phyloP scores from a whole-genome alignment of 2,797 vertebrate genomes.

The Phylloscopus collybita region DNA sequence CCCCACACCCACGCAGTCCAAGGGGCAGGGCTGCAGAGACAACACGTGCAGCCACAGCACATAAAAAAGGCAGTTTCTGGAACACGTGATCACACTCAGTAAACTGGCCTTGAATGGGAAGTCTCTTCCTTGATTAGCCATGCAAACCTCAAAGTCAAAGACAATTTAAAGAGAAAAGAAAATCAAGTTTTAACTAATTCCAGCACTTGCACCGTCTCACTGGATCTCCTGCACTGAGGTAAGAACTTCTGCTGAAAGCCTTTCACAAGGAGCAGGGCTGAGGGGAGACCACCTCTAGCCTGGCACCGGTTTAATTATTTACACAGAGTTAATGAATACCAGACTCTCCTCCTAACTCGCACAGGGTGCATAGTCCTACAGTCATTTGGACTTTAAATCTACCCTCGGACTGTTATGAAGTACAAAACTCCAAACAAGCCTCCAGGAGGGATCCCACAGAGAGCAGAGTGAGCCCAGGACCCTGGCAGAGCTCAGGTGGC shows the following conservation, averaged over 20 bases:
- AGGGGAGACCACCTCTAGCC: slow-evolving; percentile 21
- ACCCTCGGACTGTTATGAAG: neutral
- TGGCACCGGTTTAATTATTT: slow-evolving; percentile 62
- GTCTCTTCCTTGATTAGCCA: neutral
- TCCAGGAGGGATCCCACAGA: neutral
- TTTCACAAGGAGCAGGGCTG: neutral
- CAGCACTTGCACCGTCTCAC: neutral
- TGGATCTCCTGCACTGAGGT: neutral
- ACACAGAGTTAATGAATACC: slow-evolving; percentile 64
- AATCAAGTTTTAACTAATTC: neutral
- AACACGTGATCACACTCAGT: neutral
- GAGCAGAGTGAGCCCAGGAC: accelerated
- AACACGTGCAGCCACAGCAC: slow-evolving; percentile 2
- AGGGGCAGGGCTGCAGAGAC: neutral
- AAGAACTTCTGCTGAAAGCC: neutral
- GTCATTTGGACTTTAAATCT: slow-evolving; percentile 60
- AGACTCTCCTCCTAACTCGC: slow-evolving; percentile 41
- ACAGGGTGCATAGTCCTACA: slow-evolving; percentile 61
- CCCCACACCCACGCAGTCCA: accelerated
- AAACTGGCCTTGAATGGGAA: slow-evolving; percentile 11
- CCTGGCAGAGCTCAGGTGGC: neutral
- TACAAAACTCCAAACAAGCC: neutral
- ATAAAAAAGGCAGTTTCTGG: neutral
- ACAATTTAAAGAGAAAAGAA: neutral
- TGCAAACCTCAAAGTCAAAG: neutral